Evolutionary conservation across 2,888 invertebrate genomes (phyloP).

Genomic region (Rhogogaster chlorosoma): DNA sequence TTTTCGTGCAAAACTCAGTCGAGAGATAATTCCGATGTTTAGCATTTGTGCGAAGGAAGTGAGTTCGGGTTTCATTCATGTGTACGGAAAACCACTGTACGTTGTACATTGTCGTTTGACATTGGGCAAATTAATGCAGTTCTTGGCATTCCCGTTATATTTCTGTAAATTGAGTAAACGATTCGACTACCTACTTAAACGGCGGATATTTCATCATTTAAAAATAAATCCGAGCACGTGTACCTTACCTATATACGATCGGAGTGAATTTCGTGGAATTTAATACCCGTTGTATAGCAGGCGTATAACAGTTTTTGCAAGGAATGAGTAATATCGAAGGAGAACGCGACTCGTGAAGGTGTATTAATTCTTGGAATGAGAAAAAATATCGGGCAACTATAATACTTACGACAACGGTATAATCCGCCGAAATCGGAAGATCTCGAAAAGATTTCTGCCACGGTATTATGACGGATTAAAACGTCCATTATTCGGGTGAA

Average conservation of each 20-base stretch:
- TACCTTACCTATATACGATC: not conserved
- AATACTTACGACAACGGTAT: not conserved
- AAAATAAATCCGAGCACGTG: conserved; percentile 20
- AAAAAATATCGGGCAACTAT: not conserved
- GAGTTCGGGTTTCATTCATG: not conserved
- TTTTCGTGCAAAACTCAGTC: not conserved
- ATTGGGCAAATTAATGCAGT: not conserved
- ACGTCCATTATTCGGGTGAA: not conserved
- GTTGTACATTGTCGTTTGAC: not conserved
- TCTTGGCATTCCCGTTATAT: conserved; percentile 9
- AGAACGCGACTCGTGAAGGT: not conserved
- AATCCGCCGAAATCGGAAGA: not conserved
- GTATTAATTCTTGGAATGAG: not conserved
- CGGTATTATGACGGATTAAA: not conserved
- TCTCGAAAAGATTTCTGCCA: not conserved
- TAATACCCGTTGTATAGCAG: conserved; percentile 25
- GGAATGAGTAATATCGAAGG: conserved; percentile 30
- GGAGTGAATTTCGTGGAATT: not conserved
- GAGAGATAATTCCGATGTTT: not conserved
- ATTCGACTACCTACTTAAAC: conserved; percentile 19
- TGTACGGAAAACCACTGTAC: not conserved
- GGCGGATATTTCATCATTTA: not conserved
- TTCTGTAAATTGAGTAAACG: conserved; percentile 34
- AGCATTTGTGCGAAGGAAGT: not conserved
- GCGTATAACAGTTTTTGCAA: conserved; percentile 20